A percentile compares a stretch with the other conserved stretches of the same genome.
Evolutionary conservation across 64 coral and sea anemone genomes (phyloP).

Genomic region (Hydrozoanthus tunicans): DNA sequence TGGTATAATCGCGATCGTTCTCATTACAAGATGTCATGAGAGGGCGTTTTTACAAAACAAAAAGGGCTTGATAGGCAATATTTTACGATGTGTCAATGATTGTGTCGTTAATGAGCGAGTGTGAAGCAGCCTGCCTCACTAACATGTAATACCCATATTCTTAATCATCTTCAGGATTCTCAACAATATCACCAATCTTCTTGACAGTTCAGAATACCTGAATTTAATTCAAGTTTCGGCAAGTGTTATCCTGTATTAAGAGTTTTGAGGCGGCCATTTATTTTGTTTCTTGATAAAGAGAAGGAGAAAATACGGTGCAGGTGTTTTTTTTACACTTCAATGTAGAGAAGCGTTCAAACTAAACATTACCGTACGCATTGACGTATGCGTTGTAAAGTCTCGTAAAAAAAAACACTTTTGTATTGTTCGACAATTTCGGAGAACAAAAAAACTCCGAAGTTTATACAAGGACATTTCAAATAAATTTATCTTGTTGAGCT

Average conservation of each 20-base stretch:
- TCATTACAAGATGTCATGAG: constrained; percentile 39
- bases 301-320: neutral
- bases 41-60: constrained; percentile 58
- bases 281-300: neutral
- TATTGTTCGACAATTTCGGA: too few relatives aligned
- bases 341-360: too few relatives aligned
- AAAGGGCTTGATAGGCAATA: constrained; percentile 74
- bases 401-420: too few relatives aligned
- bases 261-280: neutral
- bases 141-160: constrained; percentile 26
- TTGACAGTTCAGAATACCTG: constrained; percentile 22
- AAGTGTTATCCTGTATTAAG: neutral
- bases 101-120: constrained; percentile 78
- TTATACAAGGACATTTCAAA: too few relatives aligned
- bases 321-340: neutral
- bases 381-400: too few relatives aligned
- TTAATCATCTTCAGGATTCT: constrained; percentile 36
- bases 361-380: too few relatives aligned
- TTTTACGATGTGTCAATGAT: constrained; percentile 77
- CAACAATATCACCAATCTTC: constrained; percentile 29
- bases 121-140: constrained; percentile 59
- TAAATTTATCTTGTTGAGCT: too few relatives aligned
- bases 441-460: too few relatives aligned
- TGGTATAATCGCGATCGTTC: neutral
- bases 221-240: neutral